phyloP scores from a whole-genome alignment of 2,797 vertebrate species.

The Micromesistius poutassou region DNA sequence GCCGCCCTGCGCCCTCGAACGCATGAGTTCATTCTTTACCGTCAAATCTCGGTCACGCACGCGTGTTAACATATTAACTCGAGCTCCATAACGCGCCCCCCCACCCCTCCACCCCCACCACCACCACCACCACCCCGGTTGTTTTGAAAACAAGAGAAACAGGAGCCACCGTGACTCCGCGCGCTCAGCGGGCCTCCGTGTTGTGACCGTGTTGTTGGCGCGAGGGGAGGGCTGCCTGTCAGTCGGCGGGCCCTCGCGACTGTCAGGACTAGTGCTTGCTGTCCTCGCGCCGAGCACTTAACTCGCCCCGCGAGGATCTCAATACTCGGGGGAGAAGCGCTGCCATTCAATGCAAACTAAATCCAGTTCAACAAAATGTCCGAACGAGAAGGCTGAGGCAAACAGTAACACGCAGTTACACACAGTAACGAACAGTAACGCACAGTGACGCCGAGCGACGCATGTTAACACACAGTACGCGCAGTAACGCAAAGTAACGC shows the following conservation, averaged over 20 bases:
- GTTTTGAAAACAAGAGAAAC: conserved; percentile 65
- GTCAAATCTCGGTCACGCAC: neutral
- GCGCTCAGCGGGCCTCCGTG: conserved; percentile 52
- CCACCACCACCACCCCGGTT: no score
- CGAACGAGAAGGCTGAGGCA: no score
- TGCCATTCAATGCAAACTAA: neutral
- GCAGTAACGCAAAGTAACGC: neutral
- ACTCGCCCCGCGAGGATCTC: neutral
- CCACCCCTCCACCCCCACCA: no score
- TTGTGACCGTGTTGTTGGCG: conserved; percentile 49
- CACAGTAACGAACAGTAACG: no score
- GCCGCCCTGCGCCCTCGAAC: no score
- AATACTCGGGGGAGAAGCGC: neutral
- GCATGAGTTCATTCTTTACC: neutral
- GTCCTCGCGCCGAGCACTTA: neutral
- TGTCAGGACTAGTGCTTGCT: conserved; percentile 50
- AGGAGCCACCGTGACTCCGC: conserved; percentile 62
- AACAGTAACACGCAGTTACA: neutral
- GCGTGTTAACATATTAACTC: neutral
- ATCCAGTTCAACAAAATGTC: no score
- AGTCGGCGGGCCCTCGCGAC: conserved; percentile 17
- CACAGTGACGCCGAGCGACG: neutral
- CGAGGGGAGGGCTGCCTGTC: conserved; percentile 44
- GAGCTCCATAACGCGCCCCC: conserved; percentile 29
- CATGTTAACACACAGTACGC: no score